Conservation (phyloP, 1,140 invertebrate species). For the Chironomus tepperi region DNA sequence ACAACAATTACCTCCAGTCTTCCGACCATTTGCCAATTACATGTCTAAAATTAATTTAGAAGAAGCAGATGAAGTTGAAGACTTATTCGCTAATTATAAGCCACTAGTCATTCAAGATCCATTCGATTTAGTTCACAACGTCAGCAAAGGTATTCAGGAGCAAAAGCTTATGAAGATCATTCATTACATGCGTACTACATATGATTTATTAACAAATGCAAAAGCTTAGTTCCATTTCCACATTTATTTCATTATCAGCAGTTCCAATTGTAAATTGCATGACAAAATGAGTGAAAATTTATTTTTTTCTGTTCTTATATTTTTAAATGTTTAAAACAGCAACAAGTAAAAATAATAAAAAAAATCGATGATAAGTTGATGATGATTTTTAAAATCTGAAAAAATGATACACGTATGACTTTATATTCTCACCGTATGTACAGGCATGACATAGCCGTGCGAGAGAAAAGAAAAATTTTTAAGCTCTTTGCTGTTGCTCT, state of each 20-base stretch:
- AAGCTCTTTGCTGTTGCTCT: no score
- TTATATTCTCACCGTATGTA: no score
- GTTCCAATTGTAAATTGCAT: neutral
- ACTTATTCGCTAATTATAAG: neutral
- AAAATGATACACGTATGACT: no score
- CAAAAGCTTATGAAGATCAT: neutral
- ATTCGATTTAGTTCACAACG: neutral
- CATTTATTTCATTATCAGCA: neutral
- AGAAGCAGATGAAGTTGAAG: neutral
- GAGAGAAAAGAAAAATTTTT: no score
- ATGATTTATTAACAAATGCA: neutral
- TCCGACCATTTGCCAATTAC: neutral
- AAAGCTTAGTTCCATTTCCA: neutral
- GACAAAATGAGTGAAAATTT: no score
- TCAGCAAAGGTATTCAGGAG: neutral
- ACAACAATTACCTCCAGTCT: neutral
- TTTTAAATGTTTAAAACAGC: no score
- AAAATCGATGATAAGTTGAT: no score
- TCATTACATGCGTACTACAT: neutral
- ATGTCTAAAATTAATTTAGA: neutral
- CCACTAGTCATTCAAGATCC: conserved; percentile 12
- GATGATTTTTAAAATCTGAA: no score
- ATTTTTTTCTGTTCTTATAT: no score
- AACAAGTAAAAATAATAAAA: no score
- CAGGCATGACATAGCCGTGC: no score